phyloP scores from a whole-genome alignment of 1,140 invertebrate species.

The Pararge aegeria region DNA sequence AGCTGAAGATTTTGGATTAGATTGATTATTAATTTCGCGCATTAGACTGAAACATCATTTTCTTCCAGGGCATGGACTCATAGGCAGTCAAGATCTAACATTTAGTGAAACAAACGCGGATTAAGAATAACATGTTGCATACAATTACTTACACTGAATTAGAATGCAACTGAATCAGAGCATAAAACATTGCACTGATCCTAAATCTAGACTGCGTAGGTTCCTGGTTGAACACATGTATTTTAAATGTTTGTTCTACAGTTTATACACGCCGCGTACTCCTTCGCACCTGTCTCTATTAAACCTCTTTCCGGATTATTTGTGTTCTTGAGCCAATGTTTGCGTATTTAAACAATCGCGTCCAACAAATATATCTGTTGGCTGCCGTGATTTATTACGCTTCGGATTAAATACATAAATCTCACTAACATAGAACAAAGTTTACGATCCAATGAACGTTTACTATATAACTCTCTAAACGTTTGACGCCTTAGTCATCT shows the following conservation, averaged over 20 bases:
- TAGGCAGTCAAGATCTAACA: too few species aligned
- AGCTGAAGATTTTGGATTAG: too few species aligned
- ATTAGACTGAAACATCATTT: too few species aligned
- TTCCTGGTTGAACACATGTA: not conserved
- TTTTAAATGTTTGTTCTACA: conserved; percentile 3
- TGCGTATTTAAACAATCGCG: conserved; percentile 18
- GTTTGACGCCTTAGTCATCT: not conserved
- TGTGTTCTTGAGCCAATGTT: conserved; percentile 27
- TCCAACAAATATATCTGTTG: conserved; percentile 25
- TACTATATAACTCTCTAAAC: not conserved
- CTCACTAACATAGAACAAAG: conserved; percentile 5
- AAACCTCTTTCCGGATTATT: conserved; percentile 26
- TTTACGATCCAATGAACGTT: conserved; percentile 11
- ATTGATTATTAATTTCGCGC: too few species aligned
- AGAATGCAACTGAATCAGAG: not conserved
- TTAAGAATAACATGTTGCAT: too few species aligned
- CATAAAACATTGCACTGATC: not conserved
- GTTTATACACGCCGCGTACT: conserved; percentile 5
- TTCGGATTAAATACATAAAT: conserved; percentile 10
- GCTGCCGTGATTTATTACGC: conserved; percentile 18
- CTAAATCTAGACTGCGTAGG: conserved; percentile 6
- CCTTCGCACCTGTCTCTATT: conserved; percentile 21
- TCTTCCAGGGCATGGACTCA: too few species aligned
- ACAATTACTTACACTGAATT: not conserved
- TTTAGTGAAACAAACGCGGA: too few species aligned